phyloP scores from a whole-genome alignment of 2,113 vertebrate species.

The Erythrocebus patas region DNA sequence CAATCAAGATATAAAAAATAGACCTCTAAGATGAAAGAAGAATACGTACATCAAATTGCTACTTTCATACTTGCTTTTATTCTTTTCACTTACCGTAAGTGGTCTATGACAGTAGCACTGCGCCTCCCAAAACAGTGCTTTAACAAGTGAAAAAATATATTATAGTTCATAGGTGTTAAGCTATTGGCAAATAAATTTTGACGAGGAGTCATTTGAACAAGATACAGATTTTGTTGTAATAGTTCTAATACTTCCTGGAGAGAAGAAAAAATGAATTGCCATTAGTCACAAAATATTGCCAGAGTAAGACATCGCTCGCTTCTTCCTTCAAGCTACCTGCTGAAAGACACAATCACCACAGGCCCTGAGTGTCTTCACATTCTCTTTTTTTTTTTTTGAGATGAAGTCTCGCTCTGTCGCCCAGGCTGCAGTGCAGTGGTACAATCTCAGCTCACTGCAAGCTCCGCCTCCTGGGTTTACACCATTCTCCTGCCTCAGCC shows the following conservation, averaged over 20 bases:
- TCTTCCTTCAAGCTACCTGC: background rate
- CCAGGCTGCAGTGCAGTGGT: too few species aligned
- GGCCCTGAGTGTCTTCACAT: too few species aligned
- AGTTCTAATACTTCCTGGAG: background rate
- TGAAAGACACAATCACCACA: background rate
- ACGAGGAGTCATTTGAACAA: slow-evolving; percentile 90
- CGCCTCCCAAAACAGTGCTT: slow-evolving; percentile 93
- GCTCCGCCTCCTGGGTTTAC: too few species aligned
- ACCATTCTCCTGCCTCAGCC: too few species aligned
- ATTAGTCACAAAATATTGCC: slow-evolving; percentile 29
- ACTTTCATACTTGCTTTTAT: background rate
- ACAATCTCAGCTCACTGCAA: too few species aligned
- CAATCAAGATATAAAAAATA: background rate
- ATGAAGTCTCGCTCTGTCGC: rapidly evolving
- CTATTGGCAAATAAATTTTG: slow-evolving; percentile 86
- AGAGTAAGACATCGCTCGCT: background rate
- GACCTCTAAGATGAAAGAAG: background rate
- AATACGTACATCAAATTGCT: background rate
- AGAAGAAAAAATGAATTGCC: slow-evolving; percentile 3
- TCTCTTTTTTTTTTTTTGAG: background rate
- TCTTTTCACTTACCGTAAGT: slow-evolving; percentile 87
- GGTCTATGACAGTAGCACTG: slow-evolving; percentile 84
- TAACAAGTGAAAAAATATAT: slow-evolving; percentile 89
- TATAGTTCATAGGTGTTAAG: slow-evolving; percentile 86
- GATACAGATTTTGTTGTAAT: slow-evolving; percentile 83